phyloP scores from a whole-genome alignment of 2,113 vertebrate species.

The Chionodraco myersi region DNA sequence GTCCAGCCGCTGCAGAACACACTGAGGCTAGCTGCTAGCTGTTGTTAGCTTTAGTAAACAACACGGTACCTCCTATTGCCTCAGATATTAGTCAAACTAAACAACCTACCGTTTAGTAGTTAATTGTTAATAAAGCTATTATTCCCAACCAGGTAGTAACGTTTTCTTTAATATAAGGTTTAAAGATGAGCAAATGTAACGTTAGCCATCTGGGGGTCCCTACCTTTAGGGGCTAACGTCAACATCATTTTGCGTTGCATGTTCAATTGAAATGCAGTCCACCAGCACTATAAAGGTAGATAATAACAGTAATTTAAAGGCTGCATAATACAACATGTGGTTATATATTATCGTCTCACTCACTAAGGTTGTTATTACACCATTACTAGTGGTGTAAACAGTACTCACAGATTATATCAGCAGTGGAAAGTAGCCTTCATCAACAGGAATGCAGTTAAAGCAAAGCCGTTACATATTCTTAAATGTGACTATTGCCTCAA shows the following conservation, averaged over 20 bases:
- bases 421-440: background rate
- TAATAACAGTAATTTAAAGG: background rate
- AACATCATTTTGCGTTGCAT: background rate
- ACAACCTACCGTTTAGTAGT: fast-evolving
- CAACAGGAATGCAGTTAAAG: background rate
- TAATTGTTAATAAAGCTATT: background rate
- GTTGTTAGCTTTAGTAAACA: background rate
- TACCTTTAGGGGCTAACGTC: background rate
- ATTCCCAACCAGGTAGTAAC: fast-evolving
- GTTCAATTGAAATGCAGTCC: background rate
- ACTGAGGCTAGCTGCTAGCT: slow-evolving; percentile 30
- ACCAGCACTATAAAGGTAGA: no score
- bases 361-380: no score
- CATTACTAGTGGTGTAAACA: no score
- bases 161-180: background rate
- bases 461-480: background rate
- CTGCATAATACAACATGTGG: no score
- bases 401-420: background rate
- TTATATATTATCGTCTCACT: no score
- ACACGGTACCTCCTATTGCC: background rate
- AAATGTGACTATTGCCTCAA: background rate
- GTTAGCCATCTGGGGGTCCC: background rate
- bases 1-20: background rate
- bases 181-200: background rate
- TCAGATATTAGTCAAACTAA: background rate